phyloP scores from a whole-genome alignment of 2,113 vertebrate genomes.

The Hypanus sabinus region DNA sequence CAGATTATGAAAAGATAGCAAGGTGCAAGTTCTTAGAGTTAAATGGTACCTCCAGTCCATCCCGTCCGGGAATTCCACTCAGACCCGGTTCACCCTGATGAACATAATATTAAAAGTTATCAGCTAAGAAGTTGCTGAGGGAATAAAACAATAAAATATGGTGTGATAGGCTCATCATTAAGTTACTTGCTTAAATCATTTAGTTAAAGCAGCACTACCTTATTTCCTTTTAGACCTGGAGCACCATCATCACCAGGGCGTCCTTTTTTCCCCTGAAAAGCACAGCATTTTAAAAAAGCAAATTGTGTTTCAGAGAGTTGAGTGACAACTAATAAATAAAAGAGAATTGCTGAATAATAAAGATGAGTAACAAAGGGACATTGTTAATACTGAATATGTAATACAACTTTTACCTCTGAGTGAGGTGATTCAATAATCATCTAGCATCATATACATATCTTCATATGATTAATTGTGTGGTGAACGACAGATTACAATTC shows the following conservation, averaged over 20 bases:
- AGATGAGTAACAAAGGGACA: not conserved
- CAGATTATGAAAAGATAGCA: not conserved
- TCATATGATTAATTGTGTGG: not conserved
- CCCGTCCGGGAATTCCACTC: constrained; percentile 70
- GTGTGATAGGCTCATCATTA: not conserved
- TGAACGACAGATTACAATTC: not conserved
- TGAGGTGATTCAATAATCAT: not conserved
- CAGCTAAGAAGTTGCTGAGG: not conserved
- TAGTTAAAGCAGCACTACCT: constrained; percentile 55
- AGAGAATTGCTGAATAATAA: not conserved
- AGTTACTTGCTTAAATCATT: not conserved
- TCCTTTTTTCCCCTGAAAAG: constrained; percentile 76
- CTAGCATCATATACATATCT: not conserved
- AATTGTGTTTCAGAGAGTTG: not conserved
- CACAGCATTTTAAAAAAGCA: not conserved
- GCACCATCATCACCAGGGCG: constrained; percentile 70
- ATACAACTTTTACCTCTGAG: not conserved
- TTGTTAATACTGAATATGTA: not conserved
- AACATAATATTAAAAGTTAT: not conserved
- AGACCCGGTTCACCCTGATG: constrained; percentile 72
- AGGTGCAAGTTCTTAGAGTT: not conserved
- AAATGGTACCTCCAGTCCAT: constrained; percentile 69
- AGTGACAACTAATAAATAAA: not conserved
- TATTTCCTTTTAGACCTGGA: constrained; percentile 68
- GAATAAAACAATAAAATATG: not conserved